Evolutionary conservation across 2,888 invertebrate genomes (phyloP).

Genomic region (Dione vanillae): DNA sequence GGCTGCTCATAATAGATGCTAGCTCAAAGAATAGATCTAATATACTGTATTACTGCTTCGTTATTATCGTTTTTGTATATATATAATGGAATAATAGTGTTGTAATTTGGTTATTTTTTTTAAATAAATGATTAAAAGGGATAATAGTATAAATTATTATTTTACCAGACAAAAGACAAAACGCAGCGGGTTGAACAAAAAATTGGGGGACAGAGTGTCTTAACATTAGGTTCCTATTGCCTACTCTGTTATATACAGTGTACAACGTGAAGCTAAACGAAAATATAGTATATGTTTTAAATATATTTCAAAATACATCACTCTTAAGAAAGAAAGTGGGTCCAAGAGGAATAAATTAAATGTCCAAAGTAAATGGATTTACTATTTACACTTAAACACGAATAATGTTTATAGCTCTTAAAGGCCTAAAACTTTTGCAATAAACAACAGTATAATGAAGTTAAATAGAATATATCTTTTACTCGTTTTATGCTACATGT

Average conservation of each 20-base stretch:
- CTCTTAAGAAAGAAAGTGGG: neutral
- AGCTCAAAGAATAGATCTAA: constrained; percentile 14
- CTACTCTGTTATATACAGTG: no score
- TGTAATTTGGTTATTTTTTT: no score
- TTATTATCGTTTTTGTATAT: neutral
- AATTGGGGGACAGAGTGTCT: no score
- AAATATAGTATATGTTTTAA: neutral
- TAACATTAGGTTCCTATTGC: no score
- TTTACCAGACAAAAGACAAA: no score
- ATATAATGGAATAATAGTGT: neutral
- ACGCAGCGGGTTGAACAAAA: no score
- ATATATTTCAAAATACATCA: neutral
- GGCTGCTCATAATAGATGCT: constrained; percentile 25
- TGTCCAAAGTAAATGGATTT: constrained; percentile 4
- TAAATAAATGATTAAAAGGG: no score
- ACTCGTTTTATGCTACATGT: no score
- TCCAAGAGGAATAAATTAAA: neutral
- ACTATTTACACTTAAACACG: neutral
- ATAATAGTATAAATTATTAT: no score
- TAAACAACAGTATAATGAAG: constrained; percentile 3
- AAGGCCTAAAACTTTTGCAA: constrained; percentile 4
- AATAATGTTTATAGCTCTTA: neutral
- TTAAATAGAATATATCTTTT: neutral
- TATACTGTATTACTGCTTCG: constrained; percentile 10
- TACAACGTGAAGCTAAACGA: neutral